phyloP scores from a whole-genome alignment of 2,113 vertebrate genomes.

The Nothobranchius kuhntae region DNA sequence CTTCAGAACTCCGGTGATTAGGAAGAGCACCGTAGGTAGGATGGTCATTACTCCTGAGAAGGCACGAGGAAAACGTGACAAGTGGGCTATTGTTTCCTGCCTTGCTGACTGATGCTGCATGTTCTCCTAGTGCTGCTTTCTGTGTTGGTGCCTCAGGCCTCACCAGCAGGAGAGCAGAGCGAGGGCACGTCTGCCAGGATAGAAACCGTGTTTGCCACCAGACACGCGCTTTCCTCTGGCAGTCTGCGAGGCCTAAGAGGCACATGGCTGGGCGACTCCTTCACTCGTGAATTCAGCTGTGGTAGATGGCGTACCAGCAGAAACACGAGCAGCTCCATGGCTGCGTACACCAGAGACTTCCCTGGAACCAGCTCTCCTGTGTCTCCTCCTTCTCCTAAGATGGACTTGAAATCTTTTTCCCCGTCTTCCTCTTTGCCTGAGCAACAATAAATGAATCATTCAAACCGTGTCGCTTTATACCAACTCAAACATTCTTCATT shows the following conservation, averaged over 20 bases:
- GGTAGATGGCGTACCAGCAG: conserved; percentile 95
- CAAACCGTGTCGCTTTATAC: too few species aligned
- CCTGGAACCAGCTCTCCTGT: conserved; percentile 91
- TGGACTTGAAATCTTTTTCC: conserved; percentile 81
- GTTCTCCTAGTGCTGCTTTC: background rate
- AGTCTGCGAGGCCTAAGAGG: conserved; percentile 82
- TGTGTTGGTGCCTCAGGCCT: conserved; percentile 23
- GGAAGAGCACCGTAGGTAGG: conserved; percentile 93
- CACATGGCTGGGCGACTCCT: conserved; percentile 87
- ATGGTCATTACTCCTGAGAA: conserved; percentile 92
- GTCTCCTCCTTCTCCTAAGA: conserved; percentile 89
- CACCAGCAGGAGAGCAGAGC: conserved; percentile 94
- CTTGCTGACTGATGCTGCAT: too few species aligned
- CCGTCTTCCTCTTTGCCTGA: conserved; percentile 87
- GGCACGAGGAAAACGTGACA: background rate
- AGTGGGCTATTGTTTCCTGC: too few species aligned
- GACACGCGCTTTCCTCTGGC: conserved; percentile 87
- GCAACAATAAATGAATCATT: background rate
- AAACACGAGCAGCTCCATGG: conserved; percentile 98
- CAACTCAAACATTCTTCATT: too few species aligned
- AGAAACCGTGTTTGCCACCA: conserved; percentile 90
- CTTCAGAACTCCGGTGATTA: conserved; percentile 92
- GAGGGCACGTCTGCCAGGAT: conserved; percentile 92
- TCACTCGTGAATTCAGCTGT: conserved; percentile 88
- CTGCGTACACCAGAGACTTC: conserved; percentile 94